Conservation (phyloP, 2,797 vertebrate species). For the Manis crassicaudata region DNA sequence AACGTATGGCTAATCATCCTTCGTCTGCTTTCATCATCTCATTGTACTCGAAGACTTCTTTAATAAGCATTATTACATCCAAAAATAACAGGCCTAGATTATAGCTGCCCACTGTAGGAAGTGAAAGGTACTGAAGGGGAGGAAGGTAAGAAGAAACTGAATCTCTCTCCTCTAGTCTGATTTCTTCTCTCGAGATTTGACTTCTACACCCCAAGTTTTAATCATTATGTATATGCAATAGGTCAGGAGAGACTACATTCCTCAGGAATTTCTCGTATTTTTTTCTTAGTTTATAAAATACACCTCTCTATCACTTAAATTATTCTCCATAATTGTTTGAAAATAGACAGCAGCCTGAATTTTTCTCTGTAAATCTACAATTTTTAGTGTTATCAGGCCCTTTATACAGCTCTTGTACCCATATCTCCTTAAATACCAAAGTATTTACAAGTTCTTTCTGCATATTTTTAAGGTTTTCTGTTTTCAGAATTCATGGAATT, state of each 20-base stretch:
- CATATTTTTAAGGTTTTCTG: background rate
- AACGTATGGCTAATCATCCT: background rate
- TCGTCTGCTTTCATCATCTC: background rate
- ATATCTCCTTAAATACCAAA: background rate
- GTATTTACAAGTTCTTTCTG: background rate
- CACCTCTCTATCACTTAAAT: background rate
- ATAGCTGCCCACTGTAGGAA: too few relatives aligned
- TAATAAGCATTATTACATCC: background rate
- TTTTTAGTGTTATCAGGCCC: background rate
- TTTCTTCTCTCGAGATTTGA: background rate
- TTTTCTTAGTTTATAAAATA: background rate
- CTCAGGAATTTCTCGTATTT: background rate
- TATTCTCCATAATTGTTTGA: background rate
- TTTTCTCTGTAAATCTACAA: background rate
- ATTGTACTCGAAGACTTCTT: background rate
- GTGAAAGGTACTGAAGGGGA: background rate
- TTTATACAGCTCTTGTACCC: background rate
- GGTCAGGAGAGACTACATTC: background rate
- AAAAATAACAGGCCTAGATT: background rate
- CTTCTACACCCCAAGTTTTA: background rate
- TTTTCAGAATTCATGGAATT: background rate
- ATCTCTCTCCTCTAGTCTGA: background rate
- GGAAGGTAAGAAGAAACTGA: background rate
- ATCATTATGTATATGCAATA: background rate
- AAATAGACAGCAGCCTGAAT: background rate